Conservation (phyloP, 1,140 invertebrate genomes). For the Drosophila pachea region DNA sequence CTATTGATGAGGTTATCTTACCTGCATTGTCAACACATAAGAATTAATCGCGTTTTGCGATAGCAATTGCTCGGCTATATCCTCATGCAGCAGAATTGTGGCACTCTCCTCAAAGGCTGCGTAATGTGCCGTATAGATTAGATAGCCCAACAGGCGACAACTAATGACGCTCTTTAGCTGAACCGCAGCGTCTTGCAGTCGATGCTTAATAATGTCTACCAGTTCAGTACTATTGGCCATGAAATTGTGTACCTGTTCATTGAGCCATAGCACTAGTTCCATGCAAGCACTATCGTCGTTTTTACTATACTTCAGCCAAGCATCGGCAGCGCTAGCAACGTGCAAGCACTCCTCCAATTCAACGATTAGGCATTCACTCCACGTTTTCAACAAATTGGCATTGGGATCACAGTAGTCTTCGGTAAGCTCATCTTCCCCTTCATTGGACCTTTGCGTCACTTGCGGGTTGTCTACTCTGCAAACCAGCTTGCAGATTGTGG, state of each 20-base stretch:
- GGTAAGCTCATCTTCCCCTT: constrained; percentile 68
- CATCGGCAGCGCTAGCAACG: constrained; percentile 44
- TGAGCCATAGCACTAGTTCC: constrained; percentile 48
- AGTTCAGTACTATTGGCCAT: constrained; percentile 56
- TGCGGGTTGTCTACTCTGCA: constrained; percentile 43
- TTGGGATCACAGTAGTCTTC: constrained; percentile 77
- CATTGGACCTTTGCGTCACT: constrained; percentile 19
- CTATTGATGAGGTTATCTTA: constrained; percentile 1
- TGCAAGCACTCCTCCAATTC: constrained; percentile 57
- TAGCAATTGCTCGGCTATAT: constrained; percentile 55
- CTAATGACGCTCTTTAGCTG: constrained; percentile 45
- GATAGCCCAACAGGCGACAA: constrained; percentile 50
- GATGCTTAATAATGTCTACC: constrained; percentile 55
- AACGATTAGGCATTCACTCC: constrained; percentile 56
- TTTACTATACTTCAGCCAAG: constrained; percentile 45
- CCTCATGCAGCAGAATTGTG: constrained; percentile 61
- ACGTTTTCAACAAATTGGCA: constrained; percentile 67
- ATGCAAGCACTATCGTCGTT: constrained; percentile 13
- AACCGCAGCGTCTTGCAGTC: constrained; percentile 30
- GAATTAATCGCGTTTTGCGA: constrained; percentile 47
- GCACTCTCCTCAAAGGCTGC: constrained; percentile 67
- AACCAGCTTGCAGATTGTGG: constrained; percentile 57
- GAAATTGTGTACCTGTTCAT: constrained; percentile 55
- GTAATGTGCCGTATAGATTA: constrained; percentile 52
- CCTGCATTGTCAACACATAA: constrained; percentile 66